phyloP scores from a whole-genome alignment of 1,140 invertebrate species.

The Ceratosolen solmsi region DNA sequence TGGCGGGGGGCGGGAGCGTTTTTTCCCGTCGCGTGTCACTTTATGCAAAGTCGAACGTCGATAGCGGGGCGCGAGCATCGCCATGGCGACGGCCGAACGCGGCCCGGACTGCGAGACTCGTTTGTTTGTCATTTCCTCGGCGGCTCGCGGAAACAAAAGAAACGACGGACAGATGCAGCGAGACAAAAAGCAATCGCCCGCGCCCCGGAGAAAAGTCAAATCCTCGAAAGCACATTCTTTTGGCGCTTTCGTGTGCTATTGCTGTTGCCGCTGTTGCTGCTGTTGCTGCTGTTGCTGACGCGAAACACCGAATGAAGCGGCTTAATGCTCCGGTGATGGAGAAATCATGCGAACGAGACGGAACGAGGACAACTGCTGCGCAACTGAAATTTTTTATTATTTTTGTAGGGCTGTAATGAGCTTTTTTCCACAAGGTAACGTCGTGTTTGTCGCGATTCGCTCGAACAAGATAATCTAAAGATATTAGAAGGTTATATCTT shows the following conservation, averaged over 20 bases:
- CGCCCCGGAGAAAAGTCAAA: not conserved
- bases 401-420: not conserved
- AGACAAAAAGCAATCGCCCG: constrained; percentile 60
- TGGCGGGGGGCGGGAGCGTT: not conserved
- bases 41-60: constrained; percentile 49
- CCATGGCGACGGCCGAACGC: constrained; percentile 56
- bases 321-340: constrained; percentile 35
- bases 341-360: not conserved
- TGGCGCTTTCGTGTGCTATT: constrained; percentile 54
- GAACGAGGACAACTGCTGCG: not conserved
- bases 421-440: not conserved
- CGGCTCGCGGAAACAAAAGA: constrained; percentile 61
- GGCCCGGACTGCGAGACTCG: constrained; percentile 52
- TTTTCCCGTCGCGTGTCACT: constrained; percentile 38
- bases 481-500: not conserved
- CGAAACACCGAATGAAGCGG: constrained; percentile 20
- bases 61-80: constrained; percentile 51
- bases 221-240: constrained; percentile 57
- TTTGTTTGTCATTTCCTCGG: constrained; percentile 68
- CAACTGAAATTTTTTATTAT: not conserved
- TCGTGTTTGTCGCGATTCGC: not conserved
- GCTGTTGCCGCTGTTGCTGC: constrained; percentile 27
- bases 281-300: constrained; percentile 46
- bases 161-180: constrained; percentile 25
- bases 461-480: not conserved